Evolutionary conservation across 2,888 invertebrate genomes (phyloP).

Genomic region (Hirtodrosophila cameraria): DNA sequence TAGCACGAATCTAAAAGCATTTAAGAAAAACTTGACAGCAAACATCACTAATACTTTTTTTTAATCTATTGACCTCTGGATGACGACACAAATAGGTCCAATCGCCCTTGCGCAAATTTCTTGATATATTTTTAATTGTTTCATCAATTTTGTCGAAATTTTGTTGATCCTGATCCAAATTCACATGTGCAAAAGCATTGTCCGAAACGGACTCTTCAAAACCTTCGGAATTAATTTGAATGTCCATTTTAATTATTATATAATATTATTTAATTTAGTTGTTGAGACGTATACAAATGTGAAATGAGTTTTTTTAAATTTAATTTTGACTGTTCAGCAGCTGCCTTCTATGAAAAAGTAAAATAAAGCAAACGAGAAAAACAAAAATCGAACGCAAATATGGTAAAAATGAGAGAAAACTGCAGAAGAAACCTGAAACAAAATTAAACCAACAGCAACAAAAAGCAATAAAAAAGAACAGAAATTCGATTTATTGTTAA

Average conservation of each 20-base stretch:
- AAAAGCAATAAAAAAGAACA: no score
- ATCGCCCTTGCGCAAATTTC: constrained; percentile 48
- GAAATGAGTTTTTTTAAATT: background rate
- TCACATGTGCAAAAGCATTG: background rate
- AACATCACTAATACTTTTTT: no score
- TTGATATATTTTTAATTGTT: constrained; percentile 38
- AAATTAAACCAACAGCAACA: no score
- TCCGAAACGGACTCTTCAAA: constrained; percentile 4
- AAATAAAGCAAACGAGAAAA: no score
- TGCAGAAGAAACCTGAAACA: no score
- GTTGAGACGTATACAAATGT: background rate
- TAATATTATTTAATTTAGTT: no score
- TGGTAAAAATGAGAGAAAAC: no score
- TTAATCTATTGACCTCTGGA: constrained; percentile 42
- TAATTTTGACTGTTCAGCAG: background rate
- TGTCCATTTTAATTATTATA: constrained; percentile 15
- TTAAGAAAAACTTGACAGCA: background rate
- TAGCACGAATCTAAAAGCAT: constrained; percentile 43
- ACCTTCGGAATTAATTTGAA: background rate
- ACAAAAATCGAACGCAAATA: no score
- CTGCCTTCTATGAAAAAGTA: background rate
- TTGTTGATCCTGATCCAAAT: background rate
- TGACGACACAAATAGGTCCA: constrained; percentile 55
- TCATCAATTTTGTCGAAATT: constrained; percentile 19
- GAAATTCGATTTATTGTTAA: no score